Evolutionary conservation across 2,797 vertebrate genomes (phyloP).

Genomic region (Sebastes elongatus): DNA sequence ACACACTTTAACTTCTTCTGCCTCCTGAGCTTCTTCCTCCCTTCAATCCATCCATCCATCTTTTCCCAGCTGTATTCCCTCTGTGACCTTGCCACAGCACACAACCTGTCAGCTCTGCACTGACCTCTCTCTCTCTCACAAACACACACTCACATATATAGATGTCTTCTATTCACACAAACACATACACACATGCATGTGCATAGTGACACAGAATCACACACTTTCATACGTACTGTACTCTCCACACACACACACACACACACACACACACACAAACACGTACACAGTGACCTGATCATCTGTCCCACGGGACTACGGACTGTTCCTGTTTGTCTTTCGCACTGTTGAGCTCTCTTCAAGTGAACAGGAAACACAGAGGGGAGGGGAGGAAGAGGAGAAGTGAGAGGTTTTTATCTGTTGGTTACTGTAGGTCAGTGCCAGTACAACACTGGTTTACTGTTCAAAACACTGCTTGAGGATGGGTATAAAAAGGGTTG

Average conservation of each 20-base stretch:
- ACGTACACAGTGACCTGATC: slow-evolving; percentile 23
- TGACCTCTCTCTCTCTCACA: slow-evolving; percentile 41
- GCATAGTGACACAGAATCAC: neutral
- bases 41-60: slow-evolving; percentile 33
- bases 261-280: neutral
- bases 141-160: neutral
- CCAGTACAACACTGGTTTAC: too few species aligned
- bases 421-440: neutral
- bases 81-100: slow-evolving; percentile 66
- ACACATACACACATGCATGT: neutral
- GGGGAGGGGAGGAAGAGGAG: neutral
- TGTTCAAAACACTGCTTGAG: neutral
- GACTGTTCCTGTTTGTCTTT: slow-evolving; percentile 67
- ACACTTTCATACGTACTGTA: neutral
- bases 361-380: slow-evolving; percentile 6
- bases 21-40: slow-evolving; percentile 22
- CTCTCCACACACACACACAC: neutral
- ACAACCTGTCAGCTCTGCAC: slow-evolving; percentile 55
- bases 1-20: slow-evolving; percentile 25
- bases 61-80: slow-evolving; percentile 53
- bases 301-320: slow-evolving; percentile 19
- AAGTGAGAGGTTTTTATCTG: slow-evolving; percentile 5
- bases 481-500: neutral
- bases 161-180: slow-evolving; percentile 1
- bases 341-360: slow-evolving; percentile 52